Percentiles rank a stretch among this genome's conserved stretches.
phyloP scores from a whole-genome alignment of 2,888 invertebrate species.

The Polyommatus icarus region DNA sequence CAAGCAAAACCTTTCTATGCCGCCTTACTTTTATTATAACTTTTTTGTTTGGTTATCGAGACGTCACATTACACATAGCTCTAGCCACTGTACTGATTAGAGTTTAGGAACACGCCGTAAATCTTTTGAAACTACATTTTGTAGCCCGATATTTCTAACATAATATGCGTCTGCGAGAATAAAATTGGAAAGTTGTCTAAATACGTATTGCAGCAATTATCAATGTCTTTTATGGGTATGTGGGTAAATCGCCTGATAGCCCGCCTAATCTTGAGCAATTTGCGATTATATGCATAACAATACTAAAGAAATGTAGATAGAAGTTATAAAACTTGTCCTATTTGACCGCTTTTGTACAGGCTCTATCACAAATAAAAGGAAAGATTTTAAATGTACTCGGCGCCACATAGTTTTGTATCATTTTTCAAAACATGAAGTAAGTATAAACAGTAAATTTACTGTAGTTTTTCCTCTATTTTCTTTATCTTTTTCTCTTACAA shows the following conservation, averaged over 20 bases:
- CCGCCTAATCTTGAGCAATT: neutral
- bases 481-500: no score
- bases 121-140: neutral
- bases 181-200: constrained; percentile 10
- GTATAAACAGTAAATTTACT: no score
- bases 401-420: no score
- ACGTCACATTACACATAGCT: no score
- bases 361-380: neutral
- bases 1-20: neutral
- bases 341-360: neutral
- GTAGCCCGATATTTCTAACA: neutral
- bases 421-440: no score
- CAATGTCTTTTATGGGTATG: constrained; percentile 11
- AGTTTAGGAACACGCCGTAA: neutral
- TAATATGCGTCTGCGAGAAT: neutral
- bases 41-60: no score
- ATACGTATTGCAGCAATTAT: neutral
- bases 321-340: neutral
- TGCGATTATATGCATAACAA: constrained; percentile 9
- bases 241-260: constrained; percentile 1
- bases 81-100: neutral
- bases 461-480: no score
- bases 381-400: neutral
- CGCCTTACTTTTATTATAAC: no score
- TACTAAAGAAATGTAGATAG: neutral